Conservation (phyloP, 1,140 invertebrate species). For the Rhagoletis pomonella region DNA sequence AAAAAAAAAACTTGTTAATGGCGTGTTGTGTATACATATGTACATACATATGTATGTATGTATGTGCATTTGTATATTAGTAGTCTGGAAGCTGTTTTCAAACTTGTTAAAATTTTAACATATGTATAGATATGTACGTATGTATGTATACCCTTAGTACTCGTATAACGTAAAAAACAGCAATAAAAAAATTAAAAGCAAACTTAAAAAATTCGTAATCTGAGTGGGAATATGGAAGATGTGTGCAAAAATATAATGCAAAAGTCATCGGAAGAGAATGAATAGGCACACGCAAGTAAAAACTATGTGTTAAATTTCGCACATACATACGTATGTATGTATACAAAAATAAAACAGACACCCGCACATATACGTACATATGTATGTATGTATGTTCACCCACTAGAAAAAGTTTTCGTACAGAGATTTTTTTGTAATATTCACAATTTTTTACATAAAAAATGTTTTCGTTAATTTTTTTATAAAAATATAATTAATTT, state of each 20-base stretch:
- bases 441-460: too few species aligned
- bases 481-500: too few species aligned
- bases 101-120: constrained; percentile 10
- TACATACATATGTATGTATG: neutral
- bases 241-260: neutral
- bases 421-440: too few species aligned
- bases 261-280: neutral
- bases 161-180: neutral
- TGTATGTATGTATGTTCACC: neutral
- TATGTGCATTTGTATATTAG: neutral
- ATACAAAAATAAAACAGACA: neutral
- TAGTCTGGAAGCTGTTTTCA: neutral
- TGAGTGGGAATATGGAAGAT: too few species aligned
- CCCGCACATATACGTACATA: neutral
- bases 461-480: too few species aligned
- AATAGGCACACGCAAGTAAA: neutral
- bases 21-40: neutral
- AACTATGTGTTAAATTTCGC: constrained; percentile 23
- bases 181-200: neutral
- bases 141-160: neutral
- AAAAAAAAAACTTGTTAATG: too few species aligned
- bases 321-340: neutral
- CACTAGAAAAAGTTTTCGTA: too few species aligned
- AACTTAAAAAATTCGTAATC: too few species aligned
- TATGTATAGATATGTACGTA: too few species aligned